Percentiles rank a stretch among this genome's conserved stretches.
These are phyloP conservation scores for Gnatocerus cornutus DNA, from an alignment of 2,888 invertebrate genomes.

Conservation along the genomic window DNA sequence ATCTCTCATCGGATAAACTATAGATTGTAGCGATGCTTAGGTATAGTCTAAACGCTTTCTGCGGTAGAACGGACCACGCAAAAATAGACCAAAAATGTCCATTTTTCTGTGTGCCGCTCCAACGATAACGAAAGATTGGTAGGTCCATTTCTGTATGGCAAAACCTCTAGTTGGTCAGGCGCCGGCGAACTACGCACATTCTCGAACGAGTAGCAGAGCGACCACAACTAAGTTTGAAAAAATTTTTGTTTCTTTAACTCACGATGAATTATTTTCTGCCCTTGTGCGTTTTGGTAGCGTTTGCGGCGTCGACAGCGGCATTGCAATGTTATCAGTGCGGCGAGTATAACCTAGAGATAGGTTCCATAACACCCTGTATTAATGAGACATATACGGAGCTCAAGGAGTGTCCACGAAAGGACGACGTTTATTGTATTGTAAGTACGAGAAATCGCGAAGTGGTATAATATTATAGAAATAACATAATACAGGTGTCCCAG, in stretches of 20 bases:
- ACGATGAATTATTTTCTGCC: conserved; percentile 12
- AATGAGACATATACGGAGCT: conserved; percentile 83
- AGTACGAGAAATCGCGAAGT: conserved; percentile 73
- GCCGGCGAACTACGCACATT: conserved; percentile 59
- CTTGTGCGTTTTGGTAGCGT: conserved; percentile 52
- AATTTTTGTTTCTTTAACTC: conserved; percentile 47
- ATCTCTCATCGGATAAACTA: no score
- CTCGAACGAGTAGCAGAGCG: conserved; percentile 15
- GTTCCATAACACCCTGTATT: conserved; percentile 88
- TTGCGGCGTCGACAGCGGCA: conserved; percentile 69
- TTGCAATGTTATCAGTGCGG: conserved; percentile 86
- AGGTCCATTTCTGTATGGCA: no score
- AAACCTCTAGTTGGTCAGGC: conserved; percentile 60
- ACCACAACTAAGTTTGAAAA: conserved; percentile 26
- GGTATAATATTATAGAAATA: no score
- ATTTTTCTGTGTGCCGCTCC: no score
- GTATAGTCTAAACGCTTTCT: no score
- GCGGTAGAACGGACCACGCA: no score
- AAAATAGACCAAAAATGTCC: no score
- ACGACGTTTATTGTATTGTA: conserved; percentile 83
- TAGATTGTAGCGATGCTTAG: no score
- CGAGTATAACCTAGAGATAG: conserved; percentile 89
- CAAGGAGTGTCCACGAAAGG: conserved; percentile 78
- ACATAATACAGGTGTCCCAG: no score
- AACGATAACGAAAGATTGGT: no score